These are phyloP conservation scores for Chaetodon trifascialis DNA, from an alignment of 2,113 vertebrate species.

Conservation along the genomic window DNA sequence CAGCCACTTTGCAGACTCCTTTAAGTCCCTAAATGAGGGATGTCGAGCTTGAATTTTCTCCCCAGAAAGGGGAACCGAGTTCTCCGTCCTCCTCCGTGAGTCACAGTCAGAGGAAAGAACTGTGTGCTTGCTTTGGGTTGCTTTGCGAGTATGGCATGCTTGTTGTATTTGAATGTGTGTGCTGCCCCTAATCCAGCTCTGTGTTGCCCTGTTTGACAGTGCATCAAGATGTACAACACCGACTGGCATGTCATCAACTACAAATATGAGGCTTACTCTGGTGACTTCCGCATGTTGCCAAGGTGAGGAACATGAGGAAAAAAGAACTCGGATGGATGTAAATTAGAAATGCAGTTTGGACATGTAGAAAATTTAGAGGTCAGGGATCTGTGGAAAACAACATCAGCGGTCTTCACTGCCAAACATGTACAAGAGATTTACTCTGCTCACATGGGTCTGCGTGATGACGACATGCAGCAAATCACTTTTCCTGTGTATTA, in stretches of 20 bases:
- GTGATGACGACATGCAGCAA: constrained; percentile 6
- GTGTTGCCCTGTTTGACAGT: constrained; percentile 84
- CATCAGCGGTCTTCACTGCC: neutral
- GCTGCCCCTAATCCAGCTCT: constrained; percentile 58
- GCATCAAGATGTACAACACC: constrained; percentile 97
- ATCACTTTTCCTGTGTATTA: neutral
- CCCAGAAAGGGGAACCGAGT: neutral
- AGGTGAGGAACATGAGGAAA: constrained; percentile 84
- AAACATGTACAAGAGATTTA: constrained; percentile 32
- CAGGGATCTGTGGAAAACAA: neutral
- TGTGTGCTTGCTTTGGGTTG: neutral
- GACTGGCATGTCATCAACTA: constrained; percentile 96
- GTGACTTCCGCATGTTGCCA: constrained; percentile 95
- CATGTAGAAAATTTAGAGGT: neutral
- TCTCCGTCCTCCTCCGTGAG: neutral
- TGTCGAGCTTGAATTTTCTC: neutral
- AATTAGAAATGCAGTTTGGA: constrained; percentile 9
- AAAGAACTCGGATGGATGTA: neutral
- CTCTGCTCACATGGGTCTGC: constrained; percentile 5
- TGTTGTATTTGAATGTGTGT: constrained; percentile 10
- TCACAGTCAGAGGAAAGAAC: constrained; percentile 18
- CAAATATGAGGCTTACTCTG: constrained; percentile 97
- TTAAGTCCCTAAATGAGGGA: neutral
- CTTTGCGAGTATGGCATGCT: neutral
- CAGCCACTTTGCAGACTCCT: neutral